A percentile compares a stretch with the other conserved stretches of the same genome.
Conservation (phyloP, 2,888 invertebrate species). For the Coelopa pilipes region DNA sequence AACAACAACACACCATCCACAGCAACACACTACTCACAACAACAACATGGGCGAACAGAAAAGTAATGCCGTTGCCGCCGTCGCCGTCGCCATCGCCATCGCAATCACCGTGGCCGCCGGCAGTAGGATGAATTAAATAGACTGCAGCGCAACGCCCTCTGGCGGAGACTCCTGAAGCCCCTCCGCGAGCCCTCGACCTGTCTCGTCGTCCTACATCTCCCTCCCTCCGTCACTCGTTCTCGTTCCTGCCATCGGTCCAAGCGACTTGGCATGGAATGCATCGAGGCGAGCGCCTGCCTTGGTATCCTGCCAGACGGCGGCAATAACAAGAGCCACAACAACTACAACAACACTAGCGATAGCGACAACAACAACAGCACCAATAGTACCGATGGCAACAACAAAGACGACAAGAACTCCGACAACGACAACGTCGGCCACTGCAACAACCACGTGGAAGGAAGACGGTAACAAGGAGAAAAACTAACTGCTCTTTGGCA, state of each 20-base stretch:
- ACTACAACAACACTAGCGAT: slow-evolving; percentile 1
- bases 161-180: too few species aligned
- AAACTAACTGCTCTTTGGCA: neutral
- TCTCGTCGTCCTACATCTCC: neutral
- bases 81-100: too few species aligned
- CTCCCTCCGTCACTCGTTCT: neutral
- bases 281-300: neutral
- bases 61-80: too few species aligned
- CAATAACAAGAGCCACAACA: slow-evolving; percentile 1
- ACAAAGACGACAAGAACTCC: neutral
- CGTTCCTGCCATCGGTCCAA: neutral
- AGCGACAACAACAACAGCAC: slow-evolving; percentile 16
- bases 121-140: too few species aligned
- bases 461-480: neutral
- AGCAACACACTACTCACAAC: neutral
- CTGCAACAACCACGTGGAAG: too few species aligned
- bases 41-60: too few species aligned
- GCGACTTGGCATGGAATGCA: neutral
- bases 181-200: too few species aligned
- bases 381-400: too few species aligned
- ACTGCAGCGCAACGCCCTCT: too few species aligned
- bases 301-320: slow-evolving; percentile 22
- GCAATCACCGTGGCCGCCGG: too few species aligned
- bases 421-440: neutral
- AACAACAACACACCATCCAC: slow-evolving; percentile 1